Conservation (phyloP, 53 echinoderm and acorn worm genomes). For the Stichopus horrens region DNA sequence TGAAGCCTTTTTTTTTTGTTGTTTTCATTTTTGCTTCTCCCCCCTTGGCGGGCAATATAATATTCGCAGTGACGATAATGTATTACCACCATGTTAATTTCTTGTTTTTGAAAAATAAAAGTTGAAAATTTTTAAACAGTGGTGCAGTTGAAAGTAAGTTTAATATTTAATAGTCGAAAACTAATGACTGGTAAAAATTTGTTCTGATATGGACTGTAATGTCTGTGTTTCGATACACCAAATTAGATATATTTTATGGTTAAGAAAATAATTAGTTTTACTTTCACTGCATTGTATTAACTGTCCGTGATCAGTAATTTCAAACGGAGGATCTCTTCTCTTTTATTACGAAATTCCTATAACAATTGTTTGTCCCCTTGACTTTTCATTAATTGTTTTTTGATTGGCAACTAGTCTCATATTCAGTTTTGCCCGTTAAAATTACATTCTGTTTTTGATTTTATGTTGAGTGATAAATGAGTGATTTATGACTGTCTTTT, state of each 20-base stretch:
- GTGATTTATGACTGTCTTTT: constrained; percentile 20
- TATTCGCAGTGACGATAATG: background rate
- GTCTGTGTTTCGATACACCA: constrained; percentile 25
- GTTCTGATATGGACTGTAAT: constrained; percentile 19
- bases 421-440: constrained; percentile 25
- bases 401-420: constrained; percentile 38
- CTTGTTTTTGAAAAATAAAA: constrained; percentile 22
- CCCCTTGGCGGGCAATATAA: background rate
- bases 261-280: constrained; percentile 37
- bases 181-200: constrained; percentile 16
- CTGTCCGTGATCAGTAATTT: background rate
- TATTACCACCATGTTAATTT: constrained; percentile 32
- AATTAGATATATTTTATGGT: constrained; percentile 30
- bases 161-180: constrained; percentile 41
- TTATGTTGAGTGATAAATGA: constrained; percentile 19
- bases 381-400: constrained; percentile 37
- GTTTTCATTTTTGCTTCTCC: background rate
- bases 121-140: constrained; percentile 5
- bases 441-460: constrained; percentile 25
- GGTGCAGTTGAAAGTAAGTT: constrained; percentile 30
- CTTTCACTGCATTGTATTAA: constrained; percentile 13
- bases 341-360: constrained; percentile 27
- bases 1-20: background rate
- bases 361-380: constrained; percentile 26
- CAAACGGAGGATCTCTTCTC: background rate